Percentiles rank a stretch among this genome's conserved stretches.
Evolutionary conservation across 1,140 invertebrate genomes (phyloP).

Genomic region (Globodera rostochiensis): DNA sequence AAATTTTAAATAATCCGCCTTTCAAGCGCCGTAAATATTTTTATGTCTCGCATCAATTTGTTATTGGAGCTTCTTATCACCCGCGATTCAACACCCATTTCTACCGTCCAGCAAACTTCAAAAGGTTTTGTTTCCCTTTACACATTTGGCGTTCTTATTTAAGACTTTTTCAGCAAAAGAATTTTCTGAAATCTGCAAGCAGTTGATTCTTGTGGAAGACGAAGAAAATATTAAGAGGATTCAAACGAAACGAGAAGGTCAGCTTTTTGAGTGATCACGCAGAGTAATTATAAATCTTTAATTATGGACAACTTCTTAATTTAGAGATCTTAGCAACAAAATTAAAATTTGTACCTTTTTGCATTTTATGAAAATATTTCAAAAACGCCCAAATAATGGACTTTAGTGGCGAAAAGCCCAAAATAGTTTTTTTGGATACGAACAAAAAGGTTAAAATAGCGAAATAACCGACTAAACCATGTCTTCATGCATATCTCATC

Average conservation of each 20-base stretch:
- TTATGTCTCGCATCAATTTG: constrained; percentile 23
- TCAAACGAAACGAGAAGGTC: constrained; percentile 19
- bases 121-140: constrained; percentile 10
- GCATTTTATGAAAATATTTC: too few relatives aligned
- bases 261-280: not conserved
- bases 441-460: too few relatives aligned
- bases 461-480: too few relatives aligned
- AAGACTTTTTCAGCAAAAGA: not conserved
- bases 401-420: too few relatives aligned
- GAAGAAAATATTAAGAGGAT: constrained; percentile 18
- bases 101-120: not conserved
- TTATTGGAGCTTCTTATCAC: constrained; percentile 7
- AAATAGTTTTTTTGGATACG: too few relatives aligned
- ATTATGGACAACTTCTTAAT: too few relatives aligned
- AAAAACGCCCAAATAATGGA: too few relatives aligned
- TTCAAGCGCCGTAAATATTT: not conserved
- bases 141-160: not conserved
- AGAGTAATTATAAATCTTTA: not conserved
- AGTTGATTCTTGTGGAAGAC: constrained; percentile 15
- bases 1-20: too few relatives aligned
- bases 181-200: constrained; percentile 14
- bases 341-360: too few relatives aligned
- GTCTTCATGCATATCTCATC: too few relatives aligned
- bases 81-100: constrained; percentile 11
- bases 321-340: too few relatives aligned